Conservation (phyloP, 2,797 vertebrate genomes). For the Sebastes iracundus region DNA sequence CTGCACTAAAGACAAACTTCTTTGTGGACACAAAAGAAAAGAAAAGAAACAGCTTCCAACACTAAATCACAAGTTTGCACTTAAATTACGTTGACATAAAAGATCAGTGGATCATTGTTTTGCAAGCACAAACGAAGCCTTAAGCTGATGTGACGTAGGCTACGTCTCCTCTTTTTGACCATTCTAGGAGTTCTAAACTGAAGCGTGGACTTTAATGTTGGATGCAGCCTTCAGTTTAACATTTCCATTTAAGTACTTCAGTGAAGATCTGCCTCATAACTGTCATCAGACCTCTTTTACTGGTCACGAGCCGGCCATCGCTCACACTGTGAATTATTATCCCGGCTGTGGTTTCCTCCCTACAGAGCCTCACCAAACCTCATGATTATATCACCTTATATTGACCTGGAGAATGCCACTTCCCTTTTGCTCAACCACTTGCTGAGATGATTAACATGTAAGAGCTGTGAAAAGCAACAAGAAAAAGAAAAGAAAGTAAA, state of each 20-base stretch:
- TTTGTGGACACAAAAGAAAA: not conserved
- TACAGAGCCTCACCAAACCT: not conserved
- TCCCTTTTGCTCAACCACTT: not conserved
- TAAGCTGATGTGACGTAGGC: not conserved
- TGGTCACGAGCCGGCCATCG: not conserved
- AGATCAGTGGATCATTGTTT: not conserved
- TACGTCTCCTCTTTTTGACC: rapidly evolving
- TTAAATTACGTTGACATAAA: not conserved
- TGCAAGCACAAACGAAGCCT: not conserved
- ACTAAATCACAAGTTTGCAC: not conserved
- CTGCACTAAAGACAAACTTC: not conserved
- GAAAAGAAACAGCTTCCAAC: no score
- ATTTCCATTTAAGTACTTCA: not conserved
- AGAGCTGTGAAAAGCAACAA: not conserved
- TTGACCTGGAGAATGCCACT: not conserved
- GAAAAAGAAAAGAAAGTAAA: no score
- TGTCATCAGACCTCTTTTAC: not conserved
- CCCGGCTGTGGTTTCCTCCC: no score
- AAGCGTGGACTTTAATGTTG: not conserved
- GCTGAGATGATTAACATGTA: not conserved
- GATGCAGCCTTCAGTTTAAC: not conserved
- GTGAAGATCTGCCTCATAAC: not conserved
- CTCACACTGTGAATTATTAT: not conserved
- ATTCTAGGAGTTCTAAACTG: not conserved
- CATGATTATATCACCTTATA: not conserved